Base-by-base conservation (phyloP, 1,140 invertebrate genomes). In the Eumeta japonica region DNA sequence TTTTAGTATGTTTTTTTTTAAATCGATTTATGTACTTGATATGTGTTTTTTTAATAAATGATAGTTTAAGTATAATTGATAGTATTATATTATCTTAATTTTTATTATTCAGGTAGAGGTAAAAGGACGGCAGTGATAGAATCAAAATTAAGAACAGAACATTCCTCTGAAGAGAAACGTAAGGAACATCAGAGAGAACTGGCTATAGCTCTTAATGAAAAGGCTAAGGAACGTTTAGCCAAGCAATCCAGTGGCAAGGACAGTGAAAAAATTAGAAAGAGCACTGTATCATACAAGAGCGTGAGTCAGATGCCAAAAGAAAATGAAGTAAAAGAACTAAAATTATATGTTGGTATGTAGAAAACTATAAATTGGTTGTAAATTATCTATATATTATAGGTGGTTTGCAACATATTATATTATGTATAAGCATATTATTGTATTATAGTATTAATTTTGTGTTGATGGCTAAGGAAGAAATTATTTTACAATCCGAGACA, bases 171-270 rank as follows among this genome's bases (percentile, higher is more conserved):
- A 75, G 96, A 98, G 51, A 98, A 98, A 71, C 80, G 97, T 12
- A 94, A 96, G 57, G 84, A 94, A 55, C 94, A 98, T 81, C 97
- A 99, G 64, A 92, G 92, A 52, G 95, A 98, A 77, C 75, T 99
- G 17, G 93, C 91, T 0, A 81, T 88, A 32, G 82, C 87, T 39
- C 71, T 99, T 7, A 99, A 99, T 62, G 90, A 94, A 61, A 87
- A 89, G 35, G 97, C 97, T 0, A 87, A 89, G 48, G 89, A 93
- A 52, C 81, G 97, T 32, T 75, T 98, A 14, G 91, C 93, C 5
- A 89, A 93, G 52, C 87, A 92, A 57, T 89, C 83, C 35, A 86
- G 84, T 46, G 87, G 83, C 29, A 94, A 87, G 58, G 92, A 92
- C 59, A 85, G 88, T 54, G 92, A 95, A 70, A 92, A 91, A 66